Conservation (phyloP, 1,140 invertebrate genomes). For the Globodera rostochiensis region DNA sequence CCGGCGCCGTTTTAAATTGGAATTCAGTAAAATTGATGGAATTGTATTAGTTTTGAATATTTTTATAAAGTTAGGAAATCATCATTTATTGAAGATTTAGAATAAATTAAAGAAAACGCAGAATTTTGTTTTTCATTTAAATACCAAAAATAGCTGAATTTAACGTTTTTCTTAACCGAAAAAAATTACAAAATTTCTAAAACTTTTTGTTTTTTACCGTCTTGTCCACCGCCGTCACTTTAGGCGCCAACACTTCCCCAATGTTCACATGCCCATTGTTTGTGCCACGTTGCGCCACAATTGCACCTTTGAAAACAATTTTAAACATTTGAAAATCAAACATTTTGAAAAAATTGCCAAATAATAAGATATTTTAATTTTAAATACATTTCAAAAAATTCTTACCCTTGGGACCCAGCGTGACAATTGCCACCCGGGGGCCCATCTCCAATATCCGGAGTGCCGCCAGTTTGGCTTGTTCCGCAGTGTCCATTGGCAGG, state of each 20-base stretch:
- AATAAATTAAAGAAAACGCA: no score
- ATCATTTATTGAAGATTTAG: no score
- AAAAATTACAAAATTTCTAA: no score
- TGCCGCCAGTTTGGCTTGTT: conserved; percentile 51
- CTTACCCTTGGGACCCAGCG: conserved; percentile 41
- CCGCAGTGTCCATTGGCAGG: conserved; percentile 29
- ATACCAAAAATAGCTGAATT: no score
- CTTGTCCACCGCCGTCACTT: conserved; percentile 56
- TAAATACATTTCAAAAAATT: background rate
- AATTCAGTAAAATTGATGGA: conserved; percentile 22
- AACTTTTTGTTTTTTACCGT: conserved; percentile 27
- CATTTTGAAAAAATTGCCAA: no score
- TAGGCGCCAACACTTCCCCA: conserved; percentile 54
- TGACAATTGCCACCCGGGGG: conserved; percentile 46
- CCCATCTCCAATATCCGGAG: conserved; percentile 42
- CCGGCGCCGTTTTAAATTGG: conserved; percentile 48
- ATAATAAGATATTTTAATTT: background rate
- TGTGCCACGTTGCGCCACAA: conserved; percentile 44
- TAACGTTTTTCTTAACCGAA: no score
- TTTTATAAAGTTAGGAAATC: no score
- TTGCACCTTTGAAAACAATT: conserved; percentile 29
- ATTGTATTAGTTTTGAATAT: background rate
- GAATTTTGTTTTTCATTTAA: no score
- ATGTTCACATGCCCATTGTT: conserved; percentile 24
- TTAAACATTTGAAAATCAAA: background rate